phyloP scores from a whole-genome alignment of 2,797 vertebrate species.

The Selene dorsalis region DNA sequence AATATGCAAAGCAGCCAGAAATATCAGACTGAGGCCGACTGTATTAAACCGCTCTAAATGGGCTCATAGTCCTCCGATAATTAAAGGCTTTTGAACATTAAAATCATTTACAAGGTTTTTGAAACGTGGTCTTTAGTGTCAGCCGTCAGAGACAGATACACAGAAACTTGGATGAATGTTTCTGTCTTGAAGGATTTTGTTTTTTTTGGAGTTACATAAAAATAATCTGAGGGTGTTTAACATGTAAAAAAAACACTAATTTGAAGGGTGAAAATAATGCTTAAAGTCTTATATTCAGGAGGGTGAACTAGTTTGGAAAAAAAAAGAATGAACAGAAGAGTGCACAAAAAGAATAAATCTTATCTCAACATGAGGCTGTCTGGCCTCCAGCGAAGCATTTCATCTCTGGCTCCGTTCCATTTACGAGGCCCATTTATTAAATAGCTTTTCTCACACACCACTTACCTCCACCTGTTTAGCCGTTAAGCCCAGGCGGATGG shows the following conservation, averaged over 20 bases:
- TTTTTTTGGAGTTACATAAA: neutral
- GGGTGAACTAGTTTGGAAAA: neutral
- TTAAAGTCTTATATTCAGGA: slow-evolving; percentile 1
- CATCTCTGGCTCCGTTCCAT: slow-evolving; percentile 73
- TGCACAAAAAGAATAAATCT: slow-evolving; percentile 65
- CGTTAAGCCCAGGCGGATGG: slow-evolving; percentile 60
- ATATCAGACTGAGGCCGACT: neutral
- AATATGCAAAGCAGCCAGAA: slow-evolving; percentile 5
- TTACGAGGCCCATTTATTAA: slow-evolving; percentile 79
- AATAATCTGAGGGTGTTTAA: neutral
- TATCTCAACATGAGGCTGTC: slow-evolving; percentile 49
- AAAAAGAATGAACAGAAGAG: slow-evolving; percentile 22
- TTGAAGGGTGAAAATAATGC: neutral
- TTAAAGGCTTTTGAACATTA: slow-evolving; percentile 16
- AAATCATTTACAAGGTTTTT: slow-evolving; percentile 2
- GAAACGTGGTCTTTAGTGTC: neutral
- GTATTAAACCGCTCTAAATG: neutral
- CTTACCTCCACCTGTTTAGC: slow-evolving; percentile 81
- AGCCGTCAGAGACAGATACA: neutral
- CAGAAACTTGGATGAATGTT: neutral
- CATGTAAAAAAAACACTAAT: neutral
- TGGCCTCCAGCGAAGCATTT: slow-evolving; percentile 67
- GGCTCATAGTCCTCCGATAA: slow-evolving; percentile 3
- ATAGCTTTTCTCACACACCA: slow-evolving; percentile 76
- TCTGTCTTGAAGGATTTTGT: neutral